Evolutionary conservation across 2,797 vertebrate species (phyloP).

Genomic region (Nannoperca obscura): DNA sequence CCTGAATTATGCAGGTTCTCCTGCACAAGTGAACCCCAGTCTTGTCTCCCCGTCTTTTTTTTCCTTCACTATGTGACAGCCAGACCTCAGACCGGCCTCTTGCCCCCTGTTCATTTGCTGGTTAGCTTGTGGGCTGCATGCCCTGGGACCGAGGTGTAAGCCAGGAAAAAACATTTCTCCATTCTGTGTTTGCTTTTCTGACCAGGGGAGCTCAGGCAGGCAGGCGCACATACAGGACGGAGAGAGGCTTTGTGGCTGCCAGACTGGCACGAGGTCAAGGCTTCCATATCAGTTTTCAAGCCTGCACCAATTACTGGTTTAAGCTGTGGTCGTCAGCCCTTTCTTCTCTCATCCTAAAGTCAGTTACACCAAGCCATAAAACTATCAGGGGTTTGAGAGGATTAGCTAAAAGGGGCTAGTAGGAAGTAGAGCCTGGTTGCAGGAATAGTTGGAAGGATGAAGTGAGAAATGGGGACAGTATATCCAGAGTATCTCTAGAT

Average conservation of each 20-base stretch:
- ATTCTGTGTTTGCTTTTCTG: constrained; percentile 80
- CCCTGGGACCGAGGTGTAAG: constrained; percentile 77
- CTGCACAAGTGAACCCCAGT: constrained; percentile 60
- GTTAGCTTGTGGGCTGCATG: constrained; percentile 63
- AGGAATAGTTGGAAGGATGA: constrained; percentile 37
- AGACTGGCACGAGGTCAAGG: constrained; percentile 69
- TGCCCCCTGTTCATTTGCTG: constrained; percentile 65
- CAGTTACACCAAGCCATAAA: constrained; percentile 79
- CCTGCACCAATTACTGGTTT: constrained; percentile 80
- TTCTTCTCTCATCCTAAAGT: constrained; percentile 77
- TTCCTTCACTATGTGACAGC: constrained; percentile 55
- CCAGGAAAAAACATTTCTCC: constrained; percentile 80
- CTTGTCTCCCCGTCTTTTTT: constrained; percentile 18
- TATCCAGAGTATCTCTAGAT: background rate
- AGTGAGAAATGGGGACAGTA: constrained; percentile 6
- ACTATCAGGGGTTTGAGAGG: constrained; percentile 74
- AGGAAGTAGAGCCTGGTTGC: constrained; percentile 54
- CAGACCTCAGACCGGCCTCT: constrained; percentile 68
- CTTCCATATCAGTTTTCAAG: constrained; percentile 74
- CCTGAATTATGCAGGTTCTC: constrained; percentile 34
- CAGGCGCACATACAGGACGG: constrained; percentile 60
- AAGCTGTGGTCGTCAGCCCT: constrained; percentile 72
- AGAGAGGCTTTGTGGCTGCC: constrained; percentile 66
- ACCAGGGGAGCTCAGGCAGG: constrained; percentile 67
- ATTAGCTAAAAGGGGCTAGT: constrained; percentile 68